These are phyloP conservation scores for Orthosia gothica DNA, from an alignment of 2,888 invertebrate species.

Conservation along the genomic window DNA sequence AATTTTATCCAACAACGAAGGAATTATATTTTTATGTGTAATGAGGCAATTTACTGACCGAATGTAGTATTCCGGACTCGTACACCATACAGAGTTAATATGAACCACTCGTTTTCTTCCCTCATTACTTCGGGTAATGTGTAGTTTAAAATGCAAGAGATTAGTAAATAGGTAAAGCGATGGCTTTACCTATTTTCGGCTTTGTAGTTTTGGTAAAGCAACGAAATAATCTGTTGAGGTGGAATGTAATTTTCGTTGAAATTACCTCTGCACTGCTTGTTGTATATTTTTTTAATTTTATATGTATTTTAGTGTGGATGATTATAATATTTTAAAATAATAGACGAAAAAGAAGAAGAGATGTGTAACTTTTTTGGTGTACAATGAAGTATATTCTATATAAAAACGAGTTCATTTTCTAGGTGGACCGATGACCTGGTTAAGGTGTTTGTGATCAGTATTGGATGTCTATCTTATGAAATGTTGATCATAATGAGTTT, in stretches of 20 bases:
- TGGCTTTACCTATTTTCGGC: constrained; percentile 40
- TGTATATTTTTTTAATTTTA: not conserved
- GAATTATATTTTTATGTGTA: constrained; percentile 66
- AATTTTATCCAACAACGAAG: constrained; percentile 34
- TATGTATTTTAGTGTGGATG: too few relatives aligned
- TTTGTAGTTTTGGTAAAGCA: constrained; percentile 43
- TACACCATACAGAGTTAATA: constrained; percentile 66
- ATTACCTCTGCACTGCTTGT: not conserved
- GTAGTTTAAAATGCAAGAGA: constrained; percentile 69
- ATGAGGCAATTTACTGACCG: constrained; percentile 70
- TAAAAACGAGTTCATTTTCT: too few relatives aligned
- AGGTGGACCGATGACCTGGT: too few relatives aligned
- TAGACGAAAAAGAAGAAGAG: too few relatives aligned
- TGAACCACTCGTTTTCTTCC: constrained; percentile 67
- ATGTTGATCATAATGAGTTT: too few relatives aligned
- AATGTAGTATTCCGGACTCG: constrained; percentile 59
- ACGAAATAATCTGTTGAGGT: constrained; percentile 48
- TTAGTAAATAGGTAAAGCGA: too few relatives aligned
- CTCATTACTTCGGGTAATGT: constrained; percentile 68
- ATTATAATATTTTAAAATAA: too few relatives aligned
- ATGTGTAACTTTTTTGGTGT: too few relatives aligned
- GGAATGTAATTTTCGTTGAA: constrained; percentile 20
- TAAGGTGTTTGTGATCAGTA: too few relatives aligned
- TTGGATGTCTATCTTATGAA: too few relatives aligned
- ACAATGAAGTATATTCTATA: too few relatives aligned